Evolutionary conservation across 2,888 invertebrate genomes (phyloP).

Genomic region (Polyommatus icarus): DNA sequence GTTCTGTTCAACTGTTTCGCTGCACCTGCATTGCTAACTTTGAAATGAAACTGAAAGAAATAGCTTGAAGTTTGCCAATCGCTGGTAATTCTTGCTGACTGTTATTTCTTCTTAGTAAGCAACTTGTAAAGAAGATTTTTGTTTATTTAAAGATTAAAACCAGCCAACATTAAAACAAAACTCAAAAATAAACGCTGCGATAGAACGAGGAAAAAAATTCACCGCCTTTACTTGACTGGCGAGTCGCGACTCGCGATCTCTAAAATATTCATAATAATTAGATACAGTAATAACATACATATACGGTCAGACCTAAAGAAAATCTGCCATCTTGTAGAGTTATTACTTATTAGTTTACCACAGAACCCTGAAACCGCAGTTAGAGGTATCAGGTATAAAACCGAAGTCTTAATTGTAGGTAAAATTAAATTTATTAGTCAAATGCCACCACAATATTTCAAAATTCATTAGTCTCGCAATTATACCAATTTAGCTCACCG

Average conservation of each 20-base stretch:
- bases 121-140: not conserved
- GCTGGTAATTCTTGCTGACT: not conserved
- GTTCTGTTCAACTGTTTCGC: not conserved
- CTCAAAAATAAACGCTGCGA: not conserved
- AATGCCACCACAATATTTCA: slow-evolving; percentile 15
- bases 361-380: not conserved
- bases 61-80: not conserved
- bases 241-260: too few relatives aligned
- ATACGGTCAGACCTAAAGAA: too few relatives aligned
- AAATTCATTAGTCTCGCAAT: slow-evolving; percentile 29
- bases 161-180: not conserved
- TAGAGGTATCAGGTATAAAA: not conserved
- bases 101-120: not conserved
- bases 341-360: too few relatives aligned
- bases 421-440: slow-evolving; percentile 8
- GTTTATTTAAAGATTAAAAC: not conserved
- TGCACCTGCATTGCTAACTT: not conserved
- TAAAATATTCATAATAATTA: too few relatives aligned
- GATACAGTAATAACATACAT: too few relatives aligned
- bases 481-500: slow-evolving; percentile 12
- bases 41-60: not conserved
- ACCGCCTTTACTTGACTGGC: too few relatives aligned
- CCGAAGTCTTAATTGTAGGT: not conserved
- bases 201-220: not conserved
- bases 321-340: too few relatives aligned